A percentile compares a stretch with the other conserved stretches of the same genome.
phyloP scores from a whole-genome alignment of 2,113 vertebrate species.

The Malurus elegans region DNA sequence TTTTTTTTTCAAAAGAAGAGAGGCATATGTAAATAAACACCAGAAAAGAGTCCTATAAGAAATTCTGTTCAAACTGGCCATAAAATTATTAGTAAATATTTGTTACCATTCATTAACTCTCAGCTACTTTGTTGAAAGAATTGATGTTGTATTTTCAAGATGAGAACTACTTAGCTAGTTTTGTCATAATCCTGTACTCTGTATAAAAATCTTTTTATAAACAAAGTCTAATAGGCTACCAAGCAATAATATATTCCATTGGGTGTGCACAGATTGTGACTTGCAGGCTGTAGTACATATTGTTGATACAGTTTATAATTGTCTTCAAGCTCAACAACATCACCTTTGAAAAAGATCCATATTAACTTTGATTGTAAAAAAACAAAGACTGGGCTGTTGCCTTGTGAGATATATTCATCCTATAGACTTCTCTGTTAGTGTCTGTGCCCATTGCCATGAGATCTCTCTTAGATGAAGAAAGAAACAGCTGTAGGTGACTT shows the following conservation, averaged over 20 bases:
- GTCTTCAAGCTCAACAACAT: slow-evolving; percentile 48
- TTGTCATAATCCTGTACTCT: slow-evolving; percentile 72
- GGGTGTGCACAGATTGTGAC: slow-evolving; percentile 65
- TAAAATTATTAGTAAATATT: slow-evolving; percentile 58
- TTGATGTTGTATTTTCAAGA: slow-evolving; percentile 70
- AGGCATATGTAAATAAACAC: slow-evolving; percentile 67
- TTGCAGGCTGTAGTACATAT: slow-evolving; percentile 61
- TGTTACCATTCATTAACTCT: slow-evolving; percentile 56
- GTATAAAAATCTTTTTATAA: slow-evolving; percentile 73
- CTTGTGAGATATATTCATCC: slow-evolving; percentile 11
- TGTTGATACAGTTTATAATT: slow-evolving; percentile 64
- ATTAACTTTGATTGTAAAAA: slow-evolving; percentile 32
- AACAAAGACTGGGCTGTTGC: slow-evolving; percentile 17
- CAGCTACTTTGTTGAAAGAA: slow-evolving; percentile 67
- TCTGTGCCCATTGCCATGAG: slow-evolving; percentile 2
- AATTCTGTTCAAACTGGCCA: slow-evolving; percentile 55
- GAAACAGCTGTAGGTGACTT: slow-evolving; percentile 44
- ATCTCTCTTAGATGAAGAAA: slow-evolving; percentile 17
- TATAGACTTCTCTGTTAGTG: slow-evolving; percentile 36
- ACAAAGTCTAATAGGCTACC: slow-evolving; percentile 71
- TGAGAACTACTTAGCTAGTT: slow-evolving; percentile 63
- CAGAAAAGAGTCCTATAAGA: slow-evolving; percentile 54
- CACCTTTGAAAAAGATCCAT: slow-evolving; percentile 44
- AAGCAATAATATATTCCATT: slow-evolving; percentile 73
- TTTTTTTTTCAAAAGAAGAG: slow-evolving; percentile 31